These are phyloP conservation scores for Temnothorax nylanderi DNA, from an alignment of 1,140 invertebrate species.

Conservation along the genomic window DNA sequence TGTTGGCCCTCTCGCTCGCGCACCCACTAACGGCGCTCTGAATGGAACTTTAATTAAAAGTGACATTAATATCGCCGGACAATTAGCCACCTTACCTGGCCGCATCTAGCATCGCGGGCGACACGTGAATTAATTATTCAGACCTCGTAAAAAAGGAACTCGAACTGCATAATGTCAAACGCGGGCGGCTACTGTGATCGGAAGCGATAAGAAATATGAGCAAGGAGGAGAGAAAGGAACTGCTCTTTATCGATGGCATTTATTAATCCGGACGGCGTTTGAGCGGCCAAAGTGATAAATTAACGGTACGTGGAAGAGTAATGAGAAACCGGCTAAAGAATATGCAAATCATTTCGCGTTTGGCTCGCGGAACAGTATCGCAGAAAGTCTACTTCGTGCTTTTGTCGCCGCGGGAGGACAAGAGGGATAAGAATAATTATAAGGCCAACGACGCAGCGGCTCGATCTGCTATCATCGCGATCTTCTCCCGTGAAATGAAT, in stretches of 20 bases:
- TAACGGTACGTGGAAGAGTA: conserved; percentile 34
- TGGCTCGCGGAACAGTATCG: conserved; percentile 25
- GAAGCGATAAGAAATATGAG: conserved; percentile 42
- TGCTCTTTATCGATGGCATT: conserved; percentile 54
- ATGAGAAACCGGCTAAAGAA: conserved; percentile 34
- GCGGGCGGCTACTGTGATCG: conserved; percentile 7
- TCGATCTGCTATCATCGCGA: conserved; percentile 15
- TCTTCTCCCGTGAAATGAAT: conserved; percentile 24
- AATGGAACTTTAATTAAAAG: conserved; percentile 79
- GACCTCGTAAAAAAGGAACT: conserved; percentile 39
- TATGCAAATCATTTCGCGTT: conserved; percentile 56
- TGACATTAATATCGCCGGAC: conserved; percentile 76
- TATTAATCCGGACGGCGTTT: conserved; percentile 46
- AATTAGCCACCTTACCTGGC: conserved; percentile 70
- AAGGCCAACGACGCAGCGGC: not conserved
- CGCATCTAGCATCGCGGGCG: not conserved
- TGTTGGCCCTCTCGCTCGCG: not conserved
- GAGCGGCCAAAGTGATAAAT: conserved; percentile 39
- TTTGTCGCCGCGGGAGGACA: conserved; percentile 35
- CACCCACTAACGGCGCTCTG: conserved; percentile 2
- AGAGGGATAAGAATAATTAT: conserved; percentile 57
- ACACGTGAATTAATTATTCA: conserved; percentile 71
- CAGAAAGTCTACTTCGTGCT: conserved; percentile 26
- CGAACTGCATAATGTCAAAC: conserved; percentile 34
- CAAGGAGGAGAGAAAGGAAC: not conserved